These are phyloP conservation scores for Egretta garzetta DNA, from an alignment of 2,113 vertebrate species.

Conservation along the genomic window DNA sequence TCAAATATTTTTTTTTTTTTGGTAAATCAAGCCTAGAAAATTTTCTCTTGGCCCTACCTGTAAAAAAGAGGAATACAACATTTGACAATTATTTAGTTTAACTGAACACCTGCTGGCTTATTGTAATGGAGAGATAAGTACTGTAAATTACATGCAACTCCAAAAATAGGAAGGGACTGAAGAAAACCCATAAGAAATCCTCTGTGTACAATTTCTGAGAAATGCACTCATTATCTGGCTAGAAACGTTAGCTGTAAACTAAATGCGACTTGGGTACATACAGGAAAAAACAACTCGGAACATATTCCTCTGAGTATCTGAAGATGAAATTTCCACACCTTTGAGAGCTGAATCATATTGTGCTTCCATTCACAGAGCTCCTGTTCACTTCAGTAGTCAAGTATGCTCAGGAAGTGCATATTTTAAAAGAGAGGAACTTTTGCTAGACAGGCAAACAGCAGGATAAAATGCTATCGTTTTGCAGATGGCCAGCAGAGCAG, in stretches of 20 bases:
- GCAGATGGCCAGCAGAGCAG: not conserved
- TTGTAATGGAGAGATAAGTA: not conserved
- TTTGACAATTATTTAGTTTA: not conserved
- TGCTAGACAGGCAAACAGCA: not conserved
- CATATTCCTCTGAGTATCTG: not conserved
- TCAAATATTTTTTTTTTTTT: not conserved
- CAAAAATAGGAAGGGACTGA: constrained; percentile 6
- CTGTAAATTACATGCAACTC: not conserved
- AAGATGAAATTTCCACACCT: not conserved
- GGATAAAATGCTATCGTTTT: not conserved
- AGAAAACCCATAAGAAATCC: not conserved
- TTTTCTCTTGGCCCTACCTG: not conserved
- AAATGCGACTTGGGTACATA: not conserved
- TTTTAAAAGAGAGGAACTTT: not conserved
- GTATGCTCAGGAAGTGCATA: not conserved
- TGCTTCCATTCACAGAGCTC: constrained; percentile 7
- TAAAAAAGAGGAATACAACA: not conserved
- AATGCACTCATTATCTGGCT: constrained; percentile 2
- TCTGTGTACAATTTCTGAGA: not conserved
- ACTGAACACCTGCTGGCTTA: not conserved
- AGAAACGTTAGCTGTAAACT: not conserved
- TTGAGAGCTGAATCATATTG: not conserved
- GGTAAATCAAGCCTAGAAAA: not conserved
- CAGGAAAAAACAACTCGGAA: constrained; percentile 15
- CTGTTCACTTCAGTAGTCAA: not conserved